Conservation (phyloP, 1,140 invertebrate genomes). For the Plutomurus gul region DNA sequence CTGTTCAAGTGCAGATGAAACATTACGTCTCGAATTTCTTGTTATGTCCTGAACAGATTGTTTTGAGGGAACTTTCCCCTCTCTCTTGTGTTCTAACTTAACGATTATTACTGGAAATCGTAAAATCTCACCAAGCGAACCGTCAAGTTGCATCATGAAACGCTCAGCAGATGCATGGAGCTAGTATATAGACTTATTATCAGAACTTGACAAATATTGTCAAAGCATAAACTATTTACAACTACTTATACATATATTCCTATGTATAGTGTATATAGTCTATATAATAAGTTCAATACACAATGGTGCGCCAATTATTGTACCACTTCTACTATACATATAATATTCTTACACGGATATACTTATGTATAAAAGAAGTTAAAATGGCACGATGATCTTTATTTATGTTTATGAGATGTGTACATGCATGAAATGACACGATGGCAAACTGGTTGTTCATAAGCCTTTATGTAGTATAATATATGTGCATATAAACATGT, state of each 20-base stretch:
- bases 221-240: too few relatives aligned
- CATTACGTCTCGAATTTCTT: conserved; percentile 16
- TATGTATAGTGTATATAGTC: too few relatives aligned
- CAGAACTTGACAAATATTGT: too few relatives aligned
- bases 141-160: not conserved
- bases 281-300: too few relatives aligned
- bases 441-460: conserved; percentile 19
- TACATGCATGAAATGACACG: conserved; percentile 25
- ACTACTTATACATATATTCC: too few relatives aligned
- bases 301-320: too few relatives aligned
- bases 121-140: conserved; percentile 1
- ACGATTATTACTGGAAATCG: conserved; percentile 20
- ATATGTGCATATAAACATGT: not conserved
- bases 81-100: conserved; percentile 5
- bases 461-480: conserved; percentile 17
- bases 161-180: not conserved
- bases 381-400: conserved; percentile 14
- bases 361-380: not conserved
- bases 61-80: conserved; percentile 17
- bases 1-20: not conserved
- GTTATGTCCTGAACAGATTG: conserved; percentile 25
- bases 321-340: too few relatives aligned
- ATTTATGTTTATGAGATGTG: conserved; percentile 29
- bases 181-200: not conserved
- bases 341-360: too few relatives aligned